phyloP scores from a whole-genome alignment of 2,797 vertebrate genomes.

The Gambelia wislizenii region DNA sequence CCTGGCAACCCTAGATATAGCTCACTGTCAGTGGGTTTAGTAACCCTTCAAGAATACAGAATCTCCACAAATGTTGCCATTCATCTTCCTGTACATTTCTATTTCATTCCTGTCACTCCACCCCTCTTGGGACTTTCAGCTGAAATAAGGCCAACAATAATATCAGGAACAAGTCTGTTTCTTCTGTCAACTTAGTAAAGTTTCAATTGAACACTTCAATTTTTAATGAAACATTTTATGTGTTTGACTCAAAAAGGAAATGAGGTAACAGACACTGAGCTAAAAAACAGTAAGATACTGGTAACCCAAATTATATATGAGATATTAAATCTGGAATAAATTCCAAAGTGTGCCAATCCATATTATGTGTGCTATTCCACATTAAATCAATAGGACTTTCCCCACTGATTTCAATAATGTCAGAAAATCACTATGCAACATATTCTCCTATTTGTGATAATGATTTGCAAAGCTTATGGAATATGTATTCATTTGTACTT shows the following conservation, averaged over 20 bases:
- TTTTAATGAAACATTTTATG: neutral
- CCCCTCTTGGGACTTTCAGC: neutral
- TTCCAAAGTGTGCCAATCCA: neutral
- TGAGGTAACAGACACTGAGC: neutral
- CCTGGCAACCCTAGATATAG: neutral
- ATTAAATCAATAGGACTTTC: neutral
- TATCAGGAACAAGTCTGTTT: neutral
- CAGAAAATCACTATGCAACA: neutral
- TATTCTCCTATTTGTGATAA: neutral
- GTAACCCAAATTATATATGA: neutral
- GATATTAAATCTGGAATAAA: neutral
- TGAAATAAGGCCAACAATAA: constrained; percentile 2
- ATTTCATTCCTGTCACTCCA: neutral
- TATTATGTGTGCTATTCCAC: too few relatives aligned
- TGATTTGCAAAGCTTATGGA: neutral
- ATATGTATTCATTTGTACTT: neutral
- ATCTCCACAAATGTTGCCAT: neutral
- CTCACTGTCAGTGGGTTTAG: neutral
- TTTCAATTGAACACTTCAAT: neutral
- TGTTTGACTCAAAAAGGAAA: neutral
- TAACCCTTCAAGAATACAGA: neutral
- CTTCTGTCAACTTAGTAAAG: neutral
- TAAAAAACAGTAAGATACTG: neutral
- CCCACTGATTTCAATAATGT: neutral
- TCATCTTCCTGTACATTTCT: neutral